Evolutionary conservation across 2,797 vertebrate genomes (phyloP), one percentile per base, ranked within the genome.

Genomic region (Gallirallus australis): DNA sequence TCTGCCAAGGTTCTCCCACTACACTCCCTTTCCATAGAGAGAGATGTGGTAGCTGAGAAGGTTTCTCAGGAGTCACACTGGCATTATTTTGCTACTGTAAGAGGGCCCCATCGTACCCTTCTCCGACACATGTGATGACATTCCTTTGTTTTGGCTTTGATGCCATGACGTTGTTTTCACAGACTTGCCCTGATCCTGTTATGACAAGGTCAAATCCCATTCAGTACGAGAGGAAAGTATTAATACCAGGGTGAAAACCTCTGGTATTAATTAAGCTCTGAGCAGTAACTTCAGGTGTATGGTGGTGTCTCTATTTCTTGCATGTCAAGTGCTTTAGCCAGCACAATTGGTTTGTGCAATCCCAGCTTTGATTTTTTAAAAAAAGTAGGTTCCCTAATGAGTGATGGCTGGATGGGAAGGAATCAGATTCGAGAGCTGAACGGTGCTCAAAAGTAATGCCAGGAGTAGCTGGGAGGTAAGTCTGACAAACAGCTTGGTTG

Each of bases 61-160:
- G 23, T 82, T 64, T 87, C 19, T 71, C 37, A 16, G 48, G 66
- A 93, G 35, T 50, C 48, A 30, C 35, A 23, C 56, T 79, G 83
- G 90, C 40, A 28, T 52, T 48, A 71, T 68, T 65, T 57, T 89
- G 25, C 81, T 93, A 84, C 86, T 88, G 86, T 87, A 87, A 82
- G 72, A 65, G 85, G 77, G 85, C 33, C 73, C 68, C 47, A 31
- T 78, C 66, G 4, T 53, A 50, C 82, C 35, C 30, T 85, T 10
- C 24, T 83, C 60, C 4, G 17, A 57, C 54, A n/a, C 35, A 47
- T 13, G 53, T 0, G 3, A 71, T 89, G 82, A 86, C 35, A 37
- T 82, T 40, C 48, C 53, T 93, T 94, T 97, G 82, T 94, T 95
- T 95, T 94, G 72, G 53, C 86, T 95, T 87, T 93, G 86, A 93